Conservation (phyloP, 2,888 invertebrate genomes). For the Acleris sparsana region DNA sequence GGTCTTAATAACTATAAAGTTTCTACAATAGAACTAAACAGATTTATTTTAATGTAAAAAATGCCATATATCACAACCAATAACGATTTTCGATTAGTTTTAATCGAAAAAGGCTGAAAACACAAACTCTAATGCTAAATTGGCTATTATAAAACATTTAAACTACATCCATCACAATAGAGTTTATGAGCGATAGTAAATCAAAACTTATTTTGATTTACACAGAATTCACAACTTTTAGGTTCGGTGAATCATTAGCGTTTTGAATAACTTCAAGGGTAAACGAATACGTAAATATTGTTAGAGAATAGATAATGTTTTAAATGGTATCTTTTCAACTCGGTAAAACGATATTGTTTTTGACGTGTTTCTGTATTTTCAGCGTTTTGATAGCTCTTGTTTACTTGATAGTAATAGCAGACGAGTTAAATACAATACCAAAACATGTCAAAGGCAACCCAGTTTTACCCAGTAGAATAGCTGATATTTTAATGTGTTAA, state of each 20-base stretch:
- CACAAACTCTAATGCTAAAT: background rate
- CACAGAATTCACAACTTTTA: background rate
- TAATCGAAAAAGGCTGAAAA: background rate
- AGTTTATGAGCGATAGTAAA: background rate
- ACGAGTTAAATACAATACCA: no score
- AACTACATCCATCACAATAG: background rate
- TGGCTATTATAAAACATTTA: background rate
- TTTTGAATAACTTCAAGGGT: background rate
- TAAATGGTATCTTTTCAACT: background rate
- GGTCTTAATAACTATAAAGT: background rate
- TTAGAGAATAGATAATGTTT: background rate
- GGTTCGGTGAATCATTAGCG: background rate
- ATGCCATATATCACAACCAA: background rate
- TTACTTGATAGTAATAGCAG: no score
- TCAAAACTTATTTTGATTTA: conserved; percentile 6
- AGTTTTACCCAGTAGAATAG: no score
- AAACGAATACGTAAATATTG: background rate
- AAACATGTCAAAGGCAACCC: no score
- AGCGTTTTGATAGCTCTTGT: no score
- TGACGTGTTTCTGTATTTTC: no score
- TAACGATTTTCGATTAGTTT: no score
- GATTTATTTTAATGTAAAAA: background rate
- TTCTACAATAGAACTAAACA: no score
- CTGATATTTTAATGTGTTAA: no score
- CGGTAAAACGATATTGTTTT: no score